Conservation (phyloP, 2,113 vertebrate genomes). For the Hepsetus odoe region DNA sequence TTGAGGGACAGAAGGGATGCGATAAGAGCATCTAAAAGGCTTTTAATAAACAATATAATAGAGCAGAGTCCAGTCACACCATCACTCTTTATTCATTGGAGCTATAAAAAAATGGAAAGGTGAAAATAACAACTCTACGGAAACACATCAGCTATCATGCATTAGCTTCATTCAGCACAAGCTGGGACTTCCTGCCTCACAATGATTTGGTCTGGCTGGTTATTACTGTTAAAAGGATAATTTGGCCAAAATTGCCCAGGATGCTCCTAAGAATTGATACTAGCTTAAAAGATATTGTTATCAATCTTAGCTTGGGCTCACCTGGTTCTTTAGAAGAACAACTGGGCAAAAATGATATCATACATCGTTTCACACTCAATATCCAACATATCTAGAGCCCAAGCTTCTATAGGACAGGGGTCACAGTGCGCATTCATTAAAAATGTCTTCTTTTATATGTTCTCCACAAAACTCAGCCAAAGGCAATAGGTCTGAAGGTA, state of each 20-base stretch:
- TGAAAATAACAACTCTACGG: conserved; percentile 43
- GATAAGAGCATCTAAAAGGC: conserved; percentile 59
- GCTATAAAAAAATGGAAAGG: conserved; percentile 39
- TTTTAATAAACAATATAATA: conserved; percentile 65
- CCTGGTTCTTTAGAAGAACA: too few relatives aligned
- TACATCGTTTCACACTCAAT: too few relatives aligned
- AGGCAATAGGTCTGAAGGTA: too few relatives aligned
- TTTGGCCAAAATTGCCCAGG: conserved; percentile 9
- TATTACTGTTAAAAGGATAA: conserved; percentile 30
- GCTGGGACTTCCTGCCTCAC: not conserved
- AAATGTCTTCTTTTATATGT: too few relatives aligned
- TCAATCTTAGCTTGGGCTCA: not conserved
- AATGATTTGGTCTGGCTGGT: conserved; percentile 40
- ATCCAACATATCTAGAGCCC: too few relatives aligned
- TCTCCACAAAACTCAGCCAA: too few relatives aligned
- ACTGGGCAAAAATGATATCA: too few relatives aligned
- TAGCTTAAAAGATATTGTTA: not conserved
- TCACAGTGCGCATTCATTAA: too few relatives aligned
- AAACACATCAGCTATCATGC: not conserved
- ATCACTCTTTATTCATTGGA: conserved; percentile 52
- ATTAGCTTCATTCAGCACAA: not conserved
- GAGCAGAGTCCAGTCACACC: conserved; percentile 51
- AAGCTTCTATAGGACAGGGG: too few relatives aligned
- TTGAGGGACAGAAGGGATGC: conserved; percentile 38
- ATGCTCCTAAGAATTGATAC: too few relatives aligned